Conservation (phyloP, 1,140 invertebrate species). For the Yoshiicerus persimilis region DNA sequence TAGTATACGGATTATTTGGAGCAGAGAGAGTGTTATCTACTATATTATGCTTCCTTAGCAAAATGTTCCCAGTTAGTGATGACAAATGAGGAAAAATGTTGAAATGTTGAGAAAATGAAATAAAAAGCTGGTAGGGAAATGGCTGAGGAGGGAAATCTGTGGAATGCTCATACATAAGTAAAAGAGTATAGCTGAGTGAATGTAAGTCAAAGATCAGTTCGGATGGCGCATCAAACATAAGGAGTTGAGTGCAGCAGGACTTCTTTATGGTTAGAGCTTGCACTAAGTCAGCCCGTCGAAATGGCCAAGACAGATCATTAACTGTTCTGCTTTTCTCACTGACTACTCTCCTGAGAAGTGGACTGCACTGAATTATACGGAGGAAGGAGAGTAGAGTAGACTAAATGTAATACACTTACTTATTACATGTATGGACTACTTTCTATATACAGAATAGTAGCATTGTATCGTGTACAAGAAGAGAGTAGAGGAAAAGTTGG, state of each 20-base stretch:
- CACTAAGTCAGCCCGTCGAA: conserved; percentile 30
- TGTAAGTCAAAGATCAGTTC: not conserved
- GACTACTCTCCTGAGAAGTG: not conserved
- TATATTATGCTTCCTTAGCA: not conserved
- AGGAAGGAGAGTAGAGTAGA: not conserved
- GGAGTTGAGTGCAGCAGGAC: not conserved
- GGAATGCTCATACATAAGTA: not conserved
- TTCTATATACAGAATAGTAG: not conserved
- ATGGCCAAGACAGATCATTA: conserved; percentile 37
- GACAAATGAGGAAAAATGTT: not conserved
- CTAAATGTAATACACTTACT: not conserved
- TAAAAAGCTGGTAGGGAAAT: not conserved
- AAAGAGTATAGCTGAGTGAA: not conserved
- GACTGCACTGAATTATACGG: not conserved
- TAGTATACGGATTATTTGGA: not conserved
- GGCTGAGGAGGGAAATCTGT: not conserved
- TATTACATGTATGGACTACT: not conserved
- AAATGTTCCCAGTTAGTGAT: not conserved
- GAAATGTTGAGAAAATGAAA: not conserved
- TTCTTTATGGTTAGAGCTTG: conserved; percentile 18
- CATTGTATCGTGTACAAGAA: not conserved
- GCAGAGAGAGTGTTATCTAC: not conserved
- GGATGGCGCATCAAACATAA: not conserved
- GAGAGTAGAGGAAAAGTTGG: no score
- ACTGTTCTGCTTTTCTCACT: conserved; percentile 35